These are phyloP conservation scores for Grammomys surdaster DNA, from an alignment of 2,113 vertebrate species.

Conservation along the genomic window DNA sequence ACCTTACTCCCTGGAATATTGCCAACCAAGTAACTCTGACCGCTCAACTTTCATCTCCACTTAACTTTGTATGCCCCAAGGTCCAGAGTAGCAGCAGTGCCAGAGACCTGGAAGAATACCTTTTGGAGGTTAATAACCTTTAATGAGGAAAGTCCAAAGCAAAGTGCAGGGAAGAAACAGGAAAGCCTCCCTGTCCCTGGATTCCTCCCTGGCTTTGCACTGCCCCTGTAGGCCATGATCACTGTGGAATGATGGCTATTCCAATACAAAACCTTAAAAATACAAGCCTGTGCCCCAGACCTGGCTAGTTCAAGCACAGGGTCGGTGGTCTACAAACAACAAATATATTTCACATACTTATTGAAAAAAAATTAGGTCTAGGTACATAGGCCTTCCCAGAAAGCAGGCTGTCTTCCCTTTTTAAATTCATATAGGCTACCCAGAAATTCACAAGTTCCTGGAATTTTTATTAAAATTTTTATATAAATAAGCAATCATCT, in stretches of 20 bases:
- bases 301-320: neutral
- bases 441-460: conserved; percentile 72
- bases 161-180: neutral
- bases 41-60: neutral
- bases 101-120: neutral
- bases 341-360: neutral
- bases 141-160: neutral
- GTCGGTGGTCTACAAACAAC: neutral
- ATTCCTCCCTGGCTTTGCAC: too few relatives aligned
- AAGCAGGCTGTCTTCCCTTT: conserved; percentile 50
- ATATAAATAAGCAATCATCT: conserved; percentile 71
- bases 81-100: neutral
- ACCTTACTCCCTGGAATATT: too few relatives aligned
- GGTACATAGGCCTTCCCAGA: conserved; percentile 50
- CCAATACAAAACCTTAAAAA: neutral
- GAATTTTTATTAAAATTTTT: conserved; percentile 76
- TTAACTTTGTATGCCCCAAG: neutral
- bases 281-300: neutral
- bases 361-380: conserved; percentile 42
- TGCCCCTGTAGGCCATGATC: fast-evolving
- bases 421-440: conserved; percentile 74
- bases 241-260: fast-evolving
- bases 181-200: fast-evolving
- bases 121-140: neutral
- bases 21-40: too few relatives aligned